Conservation (phyloP, 2,888 invertebrate genomes). For the Chrysolina oricalcia region DNA sequence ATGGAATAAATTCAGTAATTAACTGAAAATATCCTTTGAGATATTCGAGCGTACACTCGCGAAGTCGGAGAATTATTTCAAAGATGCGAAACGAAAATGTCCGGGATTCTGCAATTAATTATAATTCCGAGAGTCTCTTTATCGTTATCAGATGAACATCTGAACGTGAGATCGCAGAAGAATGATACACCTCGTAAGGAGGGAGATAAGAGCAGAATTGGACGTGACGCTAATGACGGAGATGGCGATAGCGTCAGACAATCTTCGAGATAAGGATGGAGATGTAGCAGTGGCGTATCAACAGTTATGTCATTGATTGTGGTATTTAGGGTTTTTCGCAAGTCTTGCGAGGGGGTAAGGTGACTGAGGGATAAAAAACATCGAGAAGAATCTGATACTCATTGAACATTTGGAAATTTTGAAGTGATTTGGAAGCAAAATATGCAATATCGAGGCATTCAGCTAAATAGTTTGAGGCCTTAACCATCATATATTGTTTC, state of each 20-base stretch:
- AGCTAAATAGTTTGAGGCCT: too few relatives aligned
- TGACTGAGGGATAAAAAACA: too few relatives aligned
- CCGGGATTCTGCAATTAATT: slow-evolving; percentile 46
- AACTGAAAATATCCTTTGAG: slow-evolving; percentile 31
- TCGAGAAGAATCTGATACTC: too few relatives aligned
- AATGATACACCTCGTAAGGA: slow-evolving; percentile 45
- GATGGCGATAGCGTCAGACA: slow-evolving; percentile 39
- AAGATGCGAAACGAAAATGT: slow-evolving; percentile 38
- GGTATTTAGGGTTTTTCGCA: too few relatives aligned
- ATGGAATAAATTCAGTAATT: slow-evolving; percentile 39
- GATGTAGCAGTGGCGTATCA: slow-evolving; percentile 9
- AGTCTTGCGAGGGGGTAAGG: too few relatives aligned
- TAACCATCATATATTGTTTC: too few relatives aligned
- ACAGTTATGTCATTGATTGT: background rate
- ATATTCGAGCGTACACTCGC: slow-evolving; percentile 30
- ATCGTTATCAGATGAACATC: slow-evolving; percentile 42
- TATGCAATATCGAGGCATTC: too few relatives aligned
- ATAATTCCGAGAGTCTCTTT: slow-evolving; percentile 42
- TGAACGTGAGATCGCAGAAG: slow-evolving; percentile 41
- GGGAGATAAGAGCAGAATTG: slow-evolving; percentile 43
- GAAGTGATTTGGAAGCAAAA: too few relatives aligned
- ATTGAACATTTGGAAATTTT: too few relatives aligned
- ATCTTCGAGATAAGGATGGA: slow-evolving; percentile 30
- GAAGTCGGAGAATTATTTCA: slow-evolving; percentile 32
- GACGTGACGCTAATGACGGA: slow-evolving; percentile 42